These are phyloP conservation scores for Cerastis rubricosa DNA, from an alignment of 2,888 invertebrate genomes.

Conservation along the genomic window DNA sequence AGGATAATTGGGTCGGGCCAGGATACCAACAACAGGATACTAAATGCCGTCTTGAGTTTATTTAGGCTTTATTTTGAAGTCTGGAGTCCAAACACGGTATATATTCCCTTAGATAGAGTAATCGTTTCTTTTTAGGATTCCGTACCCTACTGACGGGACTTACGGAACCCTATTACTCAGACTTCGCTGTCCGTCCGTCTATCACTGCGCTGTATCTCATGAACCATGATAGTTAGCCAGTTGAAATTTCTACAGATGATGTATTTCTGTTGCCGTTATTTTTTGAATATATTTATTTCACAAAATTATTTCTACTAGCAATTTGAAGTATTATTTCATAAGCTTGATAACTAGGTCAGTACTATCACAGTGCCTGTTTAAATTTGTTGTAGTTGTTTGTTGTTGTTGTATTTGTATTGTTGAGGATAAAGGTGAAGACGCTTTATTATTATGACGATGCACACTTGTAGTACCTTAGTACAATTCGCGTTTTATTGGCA, in stretches of 20 bases:
- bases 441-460: neutral
- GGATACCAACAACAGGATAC: slow-evolving; percentile 15
- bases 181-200: no score
- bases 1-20: slow-evolving; percentile 40
- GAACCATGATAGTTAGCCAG: no score
- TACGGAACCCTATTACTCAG: no score
- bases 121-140: no score
- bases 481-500: neutral
- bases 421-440: neutral
- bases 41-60: neutral
- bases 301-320: neutral
- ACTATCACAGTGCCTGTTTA: neutral
- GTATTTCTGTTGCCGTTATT: no score
- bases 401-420: no score
- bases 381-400: neutral
- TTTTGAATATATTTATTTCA: no score
- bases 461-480: neutral
- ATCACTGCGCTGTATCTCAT: no score
- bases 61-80: neutral
- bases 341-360: neutral
- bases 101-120: neutral
- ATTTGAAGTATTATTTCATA: neutral
- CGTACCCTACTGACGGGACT: no score
- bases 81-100: neutral
- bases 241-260: no score